Evolutionary conservation across 2,888 invertebrate genomes (phyloP).

Genomic region (Amphipyra tragopoginis): DNA sequence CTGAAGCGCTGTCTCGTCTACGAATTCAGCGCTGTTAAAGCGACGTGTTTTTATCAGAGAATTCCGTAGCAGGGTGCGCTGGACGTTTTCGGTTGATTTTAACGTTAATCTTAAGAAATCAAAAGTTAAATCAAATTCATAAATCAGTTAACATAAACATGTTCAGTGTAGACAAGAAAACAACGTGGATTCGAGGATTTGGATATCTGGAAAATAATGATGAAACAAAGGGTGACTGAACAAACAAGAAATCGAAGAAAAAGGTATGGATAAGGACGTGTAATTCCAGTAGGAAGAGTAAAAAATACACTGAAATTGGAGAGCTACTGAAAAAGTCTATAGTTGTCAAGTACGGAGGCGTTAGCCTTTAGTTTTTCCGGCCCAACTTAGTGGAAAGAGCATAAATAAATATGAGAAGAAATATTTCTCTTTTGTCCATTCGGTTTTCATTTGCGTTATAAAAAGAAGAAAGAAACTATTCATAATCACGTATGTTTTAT

Average conservation of each 20-base stretch:
- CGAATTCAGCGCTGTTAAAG: no score
- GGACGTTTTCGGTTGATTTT: neutral
- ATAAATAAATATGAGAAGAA: neutral
- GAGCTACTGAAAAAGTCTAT: slow-evolving; percentile 3
- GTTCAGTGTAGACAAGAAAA: neutral
- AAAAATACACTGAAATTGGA: neutral
- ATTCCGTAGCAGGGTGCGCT: no score
- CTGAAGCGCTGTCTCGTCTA: no score
- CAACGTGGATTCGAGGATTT: no score
- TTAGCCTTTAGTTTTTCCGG: slow-evolving; percentile 7
- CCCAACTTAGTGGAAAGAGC: neutral
- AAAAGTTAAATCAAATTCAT: slow-evolving; percentile 8
- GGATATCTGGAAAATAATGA: no score
- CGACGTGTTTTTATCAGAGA: no score
- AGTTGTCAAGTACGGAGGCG: neutral
- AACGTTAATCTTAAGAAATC: slow-evolving; percentile 3
- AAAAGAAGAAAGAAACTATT: neutral
- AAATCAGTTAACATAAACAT: neutral
- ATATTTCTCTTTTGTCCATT: neutral
- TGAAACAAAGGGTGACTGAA: no score
- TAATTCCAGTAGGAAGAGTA: neutral
- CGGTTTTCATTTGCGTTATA: no score
- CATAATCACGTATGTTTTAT: neutral
- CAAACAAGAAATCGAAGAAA: no score
- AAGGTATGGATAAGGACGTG: neutral